A percentile compares a stretch with the other conserved stretches of the same genome.
Evolutionary conservation across 2,113 vertebrate genomes (phyloP).

Genomic region (Coreoperca whiteheadi): DNA sequence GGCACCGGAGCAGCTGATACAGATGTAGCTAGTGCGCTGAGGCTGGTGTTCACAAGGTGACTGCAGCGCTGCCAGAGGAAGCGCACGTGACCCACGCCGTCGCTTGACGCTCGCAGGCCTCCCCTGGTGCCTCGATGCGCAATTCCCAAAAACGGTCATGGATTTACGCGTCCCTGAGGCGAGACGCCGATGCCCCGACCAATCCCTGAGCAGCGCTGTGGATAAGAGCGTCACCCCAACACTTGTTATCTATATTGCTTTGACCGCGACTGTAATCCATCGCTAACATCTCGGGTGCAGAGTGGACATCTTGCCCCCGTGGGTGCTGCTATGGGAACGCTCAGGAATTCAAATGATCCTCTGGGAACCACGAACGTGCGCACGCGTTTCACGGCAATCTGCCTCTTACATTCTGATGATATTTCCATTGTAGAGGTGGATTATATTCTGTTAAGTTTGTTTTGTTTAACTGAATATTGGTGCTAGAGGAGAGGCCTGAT

Average conservation of each 20-base stretch:
- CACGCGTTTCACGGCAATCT: background rate
- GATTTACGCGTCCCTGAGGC: background rate
- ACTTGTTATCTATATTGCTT: background rate
- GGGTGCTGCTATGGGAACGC: background rate
- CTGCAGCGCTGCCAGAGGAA: slow-evolving; percentile 17
- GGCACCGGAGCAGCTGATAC: slow-evolving; percentile 35
- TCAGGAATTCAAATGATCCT: background rate
- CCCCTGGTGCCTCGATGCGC: slow-evolving; percentile 11
- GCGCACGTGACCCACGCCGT: background rate
- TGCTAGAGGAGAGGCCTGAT: background rate
- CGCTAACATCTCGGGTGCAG: background rate
- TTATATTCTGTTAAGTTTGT: no score
- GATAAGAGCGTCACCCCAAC: background rate
- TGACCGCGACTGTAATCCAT: background rate
- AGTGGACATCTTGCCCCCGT: background rate
- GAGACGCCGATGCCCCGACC: background rate
- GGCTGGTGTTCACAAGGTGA: slow-evolving; percentile 24
- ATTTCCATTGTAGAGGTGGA: background rate
- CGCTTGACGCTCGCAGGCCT: background rate
- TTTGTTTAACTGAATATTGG: no score
- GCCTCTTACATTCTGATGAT: background rate
- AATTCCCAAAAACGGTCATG: slow-evolving; percentile 15
- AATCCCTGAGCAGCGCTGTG: background rate
- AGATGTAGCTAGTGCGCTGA: slow-evolving; percentile 13
- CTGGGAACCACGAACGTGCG: background rate